Conservation (phyloP, 2,888 invertebrate species). For the Iphiclides podalirius region DNA sequence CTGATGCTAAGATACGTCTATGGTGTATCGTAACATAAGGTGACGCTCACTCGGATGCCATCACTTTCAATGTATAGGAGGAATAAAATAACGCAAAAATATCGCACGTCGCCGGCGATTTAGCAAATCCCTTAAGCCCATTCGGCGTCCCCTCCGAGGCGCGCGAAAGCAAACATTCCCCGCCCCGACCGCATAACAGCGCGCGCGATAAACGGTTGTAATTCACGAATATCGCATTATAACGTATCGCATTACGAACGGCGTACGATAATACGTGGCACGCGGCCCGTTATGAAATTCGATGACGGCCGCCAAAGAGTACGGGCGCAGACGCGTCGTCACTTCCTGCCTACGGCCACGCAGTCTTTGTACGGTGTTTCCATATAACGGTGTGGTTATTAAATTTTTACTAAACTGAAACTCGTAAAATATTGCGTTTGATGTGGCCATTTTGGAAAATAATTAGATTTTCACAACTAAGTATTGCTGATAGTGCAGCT, state of each 20-base stretch:
- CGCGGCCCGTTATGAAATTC: constrained; percentile 71
- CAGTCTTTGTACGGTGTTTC: neutral
- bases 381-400: too few species aligned
- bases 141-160: constrained; percentile 25
- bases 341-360: neutral
- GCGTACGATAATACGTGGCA: constrained; percentile 69
- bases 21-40: too few species aligned
- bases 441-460: too few species aligned
- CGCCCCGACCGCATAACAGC: constrained; percentile 53
- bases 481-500: too few species aligned
- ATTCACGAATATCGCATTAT: constrained; percentile 64
- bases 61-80: too few species aligned
- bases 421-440: too few species aligned
- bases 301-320: constrained; percentile 45
- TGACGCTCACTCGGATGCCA: too few species aligned
- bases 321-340: constrained; percentile 32
- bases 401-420: too few species aligned
- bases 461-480: too few species aligned
- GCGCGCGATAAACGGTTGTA: constrained; percentile 71
- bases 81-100: too few species aligned
- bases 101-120: too few species aligned
- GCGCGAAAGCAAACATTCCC: constrained; percentile 43
- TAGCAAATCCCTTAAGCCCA: constrained; percentile 58
- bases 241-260: constrained; percentile 52
- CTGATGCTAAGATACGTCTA: too few species aligned